Base-by-base conservation (phyloP, 1,140 invertebrate genomes). In the Magallana angulata region DNA sequence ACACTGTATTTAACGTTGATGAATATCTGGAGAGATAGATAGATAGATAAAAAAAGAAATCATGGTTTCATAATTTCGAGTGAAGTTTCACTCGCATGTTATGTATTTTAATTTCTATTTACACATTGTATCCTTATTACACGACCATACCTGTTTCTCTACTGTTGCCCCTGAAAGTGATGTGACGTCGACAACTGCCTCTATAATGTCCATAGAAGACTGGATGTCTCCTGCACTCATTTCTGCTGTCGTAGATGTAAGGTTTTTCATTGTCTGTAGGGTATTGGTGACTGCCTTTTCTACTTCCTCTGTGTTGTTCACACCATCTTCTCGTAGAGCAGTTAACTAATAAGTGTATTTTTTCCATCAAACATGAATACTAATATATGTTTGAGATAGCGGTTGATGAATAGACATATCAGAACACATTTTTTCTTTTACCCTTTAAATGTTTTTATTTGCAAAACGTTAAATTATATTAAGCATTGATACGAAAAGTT, bases 161-260 rank as follows among this genome's bases (percentile, higher is more conserved):
- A 71, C 36, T 6, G 24, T 71, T 7, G 11, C 68, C 11, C 24
- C 36, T 24, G 68, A 30, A 7, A 71, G 6, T 30, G 24, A 30
- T 30, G 68, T 71, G 36, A 71, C 68, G 68, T 71, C 12, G 68
- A 71, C 68, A 71, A 71, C 36, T 30, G 24, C 36, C 68, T 71
- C 68, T 12, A 71, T 5, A 24, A 71, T 71, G 9, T 71, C 68
- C 12, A 71, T 11, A 71, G 68, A 71, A 12, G 68, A 71, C 8
- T 30, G 24, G 68, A 71, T 71, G 12, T 71, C 68, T 36, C 68
- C 68, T 9, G 68, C 18, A 30, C 68, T 76, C 8, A 76, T 18
- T 9, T 9, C 24, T 11, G 5, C 68, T 2, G 68, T 12, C 24
- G 8, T 36, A 3, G 68, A 76, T 7, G 68, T 76, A 11, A 76